Percentiles rank a stretch among this genome's conserved stretches.
Evolutionary conservation across 2,113 vertebrate genomes (phyloP).

Genomic region (Percina caprodes): DNA sequence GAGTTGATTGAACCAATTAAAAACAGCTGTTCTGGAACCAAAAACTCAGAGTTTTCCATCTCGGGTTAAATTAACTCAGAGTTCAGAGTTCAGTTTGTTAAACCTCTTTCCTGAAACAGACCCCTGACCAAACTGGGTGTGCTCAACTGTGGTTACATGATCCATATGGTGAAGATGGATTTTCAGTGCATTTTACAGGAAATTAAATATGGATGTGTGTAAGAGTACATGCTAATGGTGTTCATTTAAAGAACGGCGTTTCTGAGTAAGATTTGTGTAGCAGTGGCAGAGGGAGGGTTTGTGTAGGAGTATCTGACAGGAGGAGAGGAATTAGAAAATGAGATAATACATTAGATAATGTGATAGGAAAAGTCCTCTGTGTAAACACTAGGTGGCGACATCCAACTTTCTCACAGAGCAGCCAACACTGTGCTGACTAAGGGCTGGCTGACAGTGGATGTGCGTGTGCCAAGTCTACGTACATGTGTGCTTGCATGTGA

Average conservation of each 20-base stretch:
- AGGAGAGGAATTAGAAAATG: background rate
- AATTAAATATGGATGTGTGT: conserved; percentile 44
- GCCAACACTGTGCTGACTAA: conserved; percentile 73
- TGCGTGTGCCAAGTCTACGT: conserved; percentile 44
- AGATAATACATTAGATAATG: conserved; percentile 31
- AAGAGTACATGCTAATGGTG: conserved; percentile 12
- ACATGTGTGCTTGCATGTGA: conserved; percentile 73
- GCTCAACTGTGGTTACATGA: conserved; percentile 13
- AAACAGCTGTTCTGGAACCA: no score
- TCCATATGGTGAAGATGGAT: conserved; percentile 30
- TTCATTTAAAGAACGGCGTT: conserved; percentile 29
- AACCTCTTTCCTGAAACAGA: no score
- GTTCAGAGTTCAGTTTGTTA: no score
- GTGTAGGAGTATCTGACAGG: background rate
- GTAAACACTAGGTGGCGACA: conserved; percentile 75
- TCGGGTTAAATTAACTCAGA: no score
- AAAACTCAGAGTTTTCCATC: no score
- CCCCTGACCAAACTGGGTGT: background rate
- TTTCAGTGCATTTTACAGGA: conserved; percentile 36
- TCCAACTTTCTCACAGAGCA: conserved; percentile 49
- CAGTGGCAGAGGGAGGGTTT: background rate
- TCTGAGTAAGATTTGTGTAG: conserved; percentile 9
- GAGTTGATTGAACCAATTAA: no score
- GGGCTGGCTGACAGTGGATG: conserved; percentile 57
- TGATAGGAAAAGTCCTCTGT: conserved; percentile 27